Conservation (phyloP, 2,113 vertebrate species). For the Hemiscyllium ocellatum region DNA sequence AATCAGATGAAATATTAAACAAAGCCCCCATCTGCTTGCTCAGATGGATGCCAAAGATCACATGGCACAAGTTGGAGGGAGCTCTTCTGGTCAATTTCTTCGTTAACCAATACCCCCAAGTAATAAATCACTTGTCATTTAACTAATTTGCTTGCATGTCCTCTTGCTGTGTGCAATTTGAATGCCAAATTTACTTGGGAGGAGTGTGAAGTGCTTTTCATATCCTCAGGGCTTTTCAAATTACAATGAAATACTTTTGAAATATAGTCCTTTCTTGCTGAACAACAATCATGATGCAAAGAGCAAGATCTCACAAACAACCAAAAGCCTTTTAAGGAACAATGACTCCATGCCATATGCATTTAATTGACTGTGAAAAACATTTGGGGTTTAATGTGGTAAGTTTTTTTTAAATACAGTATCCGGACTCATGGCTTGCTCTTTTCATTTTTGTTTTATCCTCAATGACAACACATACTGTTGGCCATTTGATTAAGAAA, state of each 20-base stretch:
- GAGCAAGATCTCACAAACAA: neutral
- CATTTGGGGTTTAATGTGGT: neutral
- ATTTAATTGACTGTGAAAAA: neutral
- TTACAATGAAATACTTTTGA: neutral
- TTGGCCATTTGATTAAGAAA: neutral
- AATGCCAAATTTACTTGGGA: neutral
- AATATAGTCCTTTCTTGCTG: neutral
- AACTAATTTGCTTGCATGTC: neutral
- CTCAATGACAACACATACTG: neutral
- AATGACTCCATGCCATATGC: neutral
- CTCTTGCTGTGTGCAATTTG: neutral
- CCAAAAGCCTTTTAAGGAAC: neutral
- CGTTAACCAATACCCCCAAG: neutral
- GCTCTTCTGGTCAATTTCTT: neutral
- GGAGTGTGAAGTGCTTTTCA: neutral
- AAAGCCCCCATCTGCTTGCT: neutral
- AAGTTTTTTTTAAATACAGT: neutral
- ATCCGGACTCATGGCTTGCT: neutral
- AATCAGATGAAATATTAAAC: neutral
- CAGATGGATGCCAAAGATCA: neutral
- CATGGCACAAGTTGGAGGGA: neutral
- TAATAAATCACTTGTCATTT: neutral
- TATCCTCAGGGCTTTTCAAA: neutral
- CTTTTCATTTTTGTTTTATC: neutral
- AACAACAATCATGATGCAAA: neutral